Evolutionary conservation across 2,113 vertebrate genomes (phyloP).

Genomic region (Gasterosteus nipponicus): DNA sequence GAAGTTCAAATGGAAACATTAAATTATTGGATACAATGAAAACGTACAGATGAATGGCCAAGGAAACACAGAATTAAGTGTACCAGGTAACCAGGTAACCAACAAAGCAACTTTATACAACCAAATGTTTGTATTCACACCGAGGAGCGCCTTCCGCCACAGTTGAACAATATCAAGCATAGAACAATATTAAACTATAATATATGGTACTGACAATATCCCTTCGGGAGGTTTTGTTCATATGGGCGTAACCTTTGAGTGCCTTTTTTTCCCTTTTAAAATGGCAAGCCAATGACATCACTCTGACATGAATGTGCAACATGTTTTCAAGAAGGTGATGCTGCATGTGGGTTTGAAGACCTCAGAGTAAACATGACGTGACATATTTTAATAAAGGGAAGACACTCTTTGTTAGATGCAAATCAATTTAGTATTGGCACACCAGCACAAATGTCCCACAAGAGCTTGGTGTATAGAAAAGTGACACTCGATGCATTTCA

Average conservation of each 20-base stretch:
- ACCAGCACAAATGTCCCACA: constrained; percentile 4
- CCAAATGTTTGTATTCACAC: constrained; percentile 52
- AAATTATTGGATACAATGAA: constrained; percentile 57
- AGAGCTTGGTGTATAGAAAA: constrained; percentile 13
- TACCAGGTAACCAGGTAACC: constrained; percentile 5
- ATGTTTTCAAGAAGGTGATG: not conserved
- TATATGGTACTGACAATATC: not conserved
- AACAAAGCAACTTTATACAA: constrained; percentile 28
- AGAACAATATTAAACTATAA: not conserved
- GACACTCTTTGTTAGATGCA: not conserved
- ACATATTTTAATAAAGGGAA: constrained; percentile 5
- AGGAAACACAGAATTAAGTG: constrained; percentile 37
- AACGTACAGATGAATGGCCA: constrained; percentile 34
- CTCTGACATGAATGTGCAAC: constrained; percentile 19
- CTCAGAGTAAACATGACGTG: constrained; percentile 10
- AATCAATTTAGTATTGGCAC: not conserved
- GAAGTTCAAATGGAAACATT: constrained; percentile 61
- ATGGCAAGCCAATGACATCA: not conserved
- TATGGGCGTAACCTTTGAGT: not conserved
- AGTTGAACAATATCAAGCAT: constrained; percentile 6
- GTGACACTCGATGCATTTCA: constrained; percentile 13
- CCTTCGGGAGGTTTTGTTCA: not conserved
- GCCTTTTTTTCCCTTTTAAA: not conserved
- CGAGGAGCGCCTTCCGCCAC: not conserved
- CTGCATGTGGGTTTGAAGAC: constrained; percentile 10